phyloP scores from a whole-genome alignment of 2,888 invertebrate genomes.

The Drosophila imparisetae region DNA sequence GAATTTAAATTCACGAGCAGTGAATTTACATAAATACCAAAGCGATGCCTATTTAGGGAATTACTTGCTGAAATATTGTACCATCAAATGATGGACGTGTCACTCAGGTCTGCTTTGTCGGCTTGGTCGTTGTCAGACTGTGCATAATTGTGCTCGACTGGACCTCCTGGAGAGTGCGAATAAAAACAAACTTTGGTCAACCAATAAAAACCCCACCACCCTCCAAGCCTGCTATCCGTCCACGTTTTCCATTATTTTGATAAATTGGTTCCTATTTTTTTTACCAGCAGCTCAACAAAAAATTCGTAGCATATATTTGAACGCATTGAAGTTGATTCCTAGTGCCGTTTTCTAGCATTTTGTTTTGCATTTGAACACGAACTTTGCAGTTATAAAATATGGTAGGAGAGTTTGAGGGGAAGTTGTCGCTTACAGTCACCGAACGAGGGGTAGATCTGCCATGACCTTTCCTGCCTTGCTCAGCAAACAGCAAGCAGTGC shows the following conservation, averaged over 20 bases:
- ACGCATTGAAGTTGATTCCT: slow-evolving; percentile 34
- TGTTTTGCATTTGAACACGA: slow-evolving; percentile 61
- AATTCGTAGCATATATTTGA: slow-evolving; percentile 49
- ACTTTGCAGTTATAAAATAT: slow-evolving; percentile 58
- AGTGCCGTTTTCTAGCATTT: slow-evolving; percentile 8
- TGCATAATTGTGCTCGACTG: slow-evolving; percentile 59
- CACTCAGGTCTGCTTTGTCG: slow-evolving; percentile 25
- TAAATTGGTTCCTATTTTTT: slow-evolving; percentile 60
- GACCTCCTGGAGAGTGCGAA: slow-evolving; percentile 36
- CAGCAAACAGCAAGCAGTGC: background rate
- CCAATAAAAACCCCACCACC: slow-evolving; percentile 20
- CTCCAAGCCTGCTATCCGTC: background rate
- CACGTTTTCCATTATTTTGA: slow-evolving; percentile 67
- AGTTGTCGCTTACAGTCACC: slow-evolving; percentile 1
- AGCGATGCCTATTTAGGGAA: slow-evolving; percentile 49
- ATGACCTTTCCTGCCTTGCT: slow-evolving; percentile 6
- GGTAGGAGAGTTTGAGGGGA: background rate
- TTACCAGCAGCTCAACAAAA: slow-evolving; percentile 21
- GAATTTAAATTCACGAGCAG: slow-evolving; percentile 56
- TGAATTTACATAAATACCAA: slow-evolving; percentile 47
- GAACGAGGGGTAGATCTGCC: background rate
- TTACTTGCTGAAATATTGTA: slow-evolving; percentile 48
- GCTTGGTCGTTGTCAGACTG: slow-evolving; percentile 31
- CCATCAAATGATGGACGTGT: slow-evolving; percentile 59
- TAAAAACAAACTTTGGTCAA: slow-evolving; percentile 45